These are phyloP conservation scores for Drosophila oshimai DNA, from an alignment of 1,140 invertebrate genomes.

Conservation along the genomic window DNA sequence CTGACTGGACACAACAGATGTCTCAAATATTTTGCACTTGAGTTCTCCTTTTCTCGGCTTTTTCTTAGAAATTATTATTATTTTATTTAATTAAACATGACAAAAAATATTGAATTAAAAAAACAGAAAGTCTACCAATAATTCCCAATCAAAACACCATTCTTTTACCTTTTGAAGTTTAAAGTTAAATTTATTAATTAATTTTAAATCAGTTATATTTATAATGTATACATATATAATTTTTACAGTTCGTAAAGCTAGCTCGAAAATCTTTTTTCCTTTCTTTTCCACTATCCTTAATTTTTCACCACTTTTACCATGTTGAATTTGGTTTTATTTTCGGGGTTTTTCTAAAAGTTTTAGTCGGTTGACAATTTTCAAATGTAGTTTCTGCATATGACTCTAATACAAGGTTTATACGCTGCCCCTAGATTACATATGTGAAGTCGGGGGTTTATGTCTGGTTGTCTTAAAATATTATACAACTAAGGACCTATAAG, in stretches of 20 bases:
- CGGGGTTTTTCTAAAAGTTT: slow-evolving; percentile 13
- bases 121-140: too few species aligned
- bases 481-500: slow-evolving; percentile 45
- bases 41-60: not conserved
- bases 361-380: slow-evolving; percentile 1
- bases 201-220: slow-evolving; percentile 70
- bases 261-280: slow-evolving; percentile 52
- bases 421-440: not conserved
- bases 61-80: not conserved
- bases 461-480: slow-evolving; percentile 50
- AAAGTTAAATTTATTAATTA: slow-evolving; percentile 75
- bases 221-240: slow-evolving; percentile 75
- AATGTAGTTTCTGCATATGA: not conserved
- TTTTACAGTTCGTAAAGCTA: slow-evolving; percentile 79
- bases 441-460: not conserved
- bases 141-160: not conserved
- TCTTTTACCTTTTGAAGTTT: slow-evolving; percentile 24
- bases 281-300: slow-evolving; percentile 24
- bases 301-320: slow-evolving; percentile 36
- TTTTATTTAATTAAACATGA: too few species aligned
- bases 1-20: slow-evolving; percentile 27
- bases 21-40: not conserved
- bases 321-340: slow-evolving; percentile 11
- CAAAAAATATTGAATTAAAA: too few species aligned
- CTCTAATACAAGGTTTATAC: slow-evolving; percentile 25